Conservation (phyloP, 2,888 invertebrate genomes). For the Onthophagus sagittarius region DNA sequence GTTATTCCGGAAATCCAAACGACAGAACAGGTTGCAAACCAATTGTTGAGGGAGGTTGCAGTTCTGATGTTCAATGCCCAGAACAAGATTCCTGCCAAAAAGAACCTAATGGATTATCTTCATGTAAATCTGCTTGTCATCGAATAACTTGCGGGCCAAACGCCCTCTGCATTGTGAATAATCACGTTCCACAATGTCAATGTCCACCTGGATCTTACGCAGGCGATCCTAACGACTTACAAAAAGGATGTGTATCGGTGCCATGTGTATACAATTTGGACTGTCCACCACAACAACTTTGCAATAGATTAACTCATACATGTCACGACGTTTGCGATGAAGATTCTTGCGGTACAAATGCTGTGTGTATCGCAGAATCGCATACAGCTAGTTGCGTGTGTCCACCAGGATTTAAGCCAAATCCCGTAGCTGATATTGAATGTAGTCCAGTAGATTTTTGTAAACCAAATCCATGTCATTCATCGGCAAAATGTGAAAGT, state of each 20-base stretch:
- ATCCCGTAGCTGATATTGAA: constrained; percentile 80
- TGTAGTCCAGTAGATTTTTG: constrained; percentile 72
- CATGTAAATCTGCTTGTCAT: constrained; percentile 77
- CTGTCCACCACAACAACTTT: constrained; percentile 74
- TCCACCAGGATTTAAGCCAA: constrained; percentile 75
- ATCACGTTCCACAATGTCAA: constrained; percentile 84
- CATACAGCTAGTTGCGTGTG: constrained; percentile 82
- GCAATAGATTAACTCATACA: constrained; percentile 77
- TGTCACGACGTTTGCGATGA: constrained; percentile 79
- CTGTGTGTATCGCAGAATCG: constrained; percentile 83
- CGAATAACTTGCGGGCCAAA: constrained; percentile 76
- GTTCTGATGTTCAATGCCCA: constrained; percentile 74
- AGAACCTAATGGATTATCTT: constrained; percentile 56
- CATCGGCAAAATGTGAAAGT: constrained; percentile 73
- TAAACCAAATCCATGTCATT: constrained; percentile 75
- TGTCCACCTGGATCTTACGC: constrained; percentile 85
- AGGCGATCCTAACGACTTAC: constrained; percentile 77
- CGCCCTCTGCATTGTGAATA: constrained; percentile 83
- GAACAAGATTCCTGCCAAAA: constrained; percentile 77
- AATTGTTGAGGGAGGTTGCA: constrained; percentile 70
- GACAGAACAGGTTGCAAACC: constrained; percentile 82
- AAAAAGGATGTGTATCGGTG: constrained; percentile 71
- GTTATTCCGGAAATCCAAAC: constrained; percentile 85
- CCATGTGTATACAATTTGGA: constrained; percentile 85
- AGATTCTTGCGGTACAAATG: constrained; percentile 80